Percentiles rank a stretch among this genome's conserved stretches.
Conservation (phyloP, 2,797 vertebrate genomes). For the Caiman crocodilus region DNA sequence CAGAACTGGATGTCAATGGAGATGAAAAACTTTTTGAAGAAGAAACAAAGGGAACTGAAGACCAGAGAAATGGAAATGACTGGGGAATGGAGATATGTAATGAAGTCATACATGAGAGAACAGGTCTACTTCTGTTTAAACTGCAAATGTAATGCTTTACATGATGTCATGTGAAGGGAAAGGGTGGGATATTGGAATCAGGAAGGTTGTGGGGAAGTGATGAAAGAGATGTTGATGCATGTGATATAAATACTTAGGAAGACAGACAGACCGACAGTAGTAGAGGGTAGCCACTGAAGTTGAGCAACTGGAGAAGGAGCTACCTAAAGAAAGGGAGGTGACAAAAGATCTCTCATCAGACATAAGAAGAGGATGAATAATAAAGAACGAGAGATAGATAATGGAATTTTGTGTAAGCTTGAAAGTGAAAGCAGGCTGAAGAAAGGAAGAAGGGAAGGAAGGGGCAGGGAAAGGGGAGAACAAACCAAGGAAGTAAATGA, state of each 20-base stretch:
- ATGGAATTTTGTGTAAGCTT: not conserved
- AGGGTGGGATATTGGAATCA: not conserved
- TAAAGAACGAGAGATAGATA: not conserved
- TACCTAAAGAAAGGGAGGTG: not conserved
- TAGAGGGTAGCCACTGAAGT: not conserved
- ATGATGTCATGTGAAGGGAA: not conserved
- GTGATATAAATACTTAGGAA: not conserved
- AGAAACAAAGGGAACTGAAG: not conserved
- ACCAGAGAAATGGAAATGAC: not conserved
- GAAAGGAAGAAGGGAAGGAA: not conserved
- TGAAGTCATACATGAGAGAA: not conserved
- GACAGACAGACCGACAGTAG: not conserved
- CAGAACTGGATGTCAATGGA: not conserved
- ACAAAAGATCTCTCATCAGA: not conserved
- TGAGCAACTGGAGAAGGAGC: not conserved
- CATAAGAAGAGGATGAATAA: not conserved
- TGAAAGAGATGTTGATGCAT: not conserved
- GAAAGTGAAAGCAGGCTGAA: not conserved
- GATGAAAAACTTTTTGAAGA: not conserved
- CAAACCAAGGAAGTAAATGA: constrained; percentile 18
- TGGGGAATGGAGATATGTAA: not conserved
- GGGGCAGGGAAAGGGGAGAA: not conserved
- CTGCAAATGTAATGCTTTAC: not conserved
- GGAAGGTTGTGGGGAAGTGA: not conserved
- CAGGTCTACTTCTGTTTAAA: not conserved